Base-by-base conservation (phyloP, 2,888 invertebrate genomes). In the Pinctada fucata region DNA sequence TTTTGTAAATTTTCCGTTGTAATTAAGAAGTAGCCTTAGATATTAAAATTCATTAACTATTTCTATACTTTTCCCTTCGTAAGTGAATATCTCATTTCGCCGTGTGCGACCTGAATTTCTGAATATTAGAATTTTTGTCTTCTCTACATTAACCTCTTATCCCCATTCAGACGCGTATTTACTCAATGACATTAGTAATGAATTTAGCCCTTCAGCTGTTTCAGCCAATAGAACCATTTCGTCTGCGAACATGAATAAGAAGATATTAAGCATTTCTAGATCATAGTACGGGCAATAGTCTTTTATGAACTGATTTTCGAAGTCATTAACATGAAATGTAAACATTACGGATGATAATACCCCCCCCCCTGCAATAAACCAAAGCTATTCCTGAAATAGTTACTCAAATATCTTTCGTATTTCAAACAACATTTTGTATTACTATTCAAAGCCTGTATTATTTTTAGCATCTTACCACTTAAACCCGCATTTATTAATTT, bases 11-110 rank as follows among this genome's bases (percentile, higher is more conserved):
- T 66, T 66, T n/a, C 66, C 66, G 47, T 66, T 66, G 6, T 13
- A 66, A n/a, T 66, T 66, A 66, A 66, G n/a, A 8, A 66, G 47
- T 45, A 13, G 31, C 6, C 6, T 16, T 8, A 66, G n/a, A 66
- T n/a, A 65, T 66, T 16, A 6, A 66, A 5, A 66, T 66, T 66
- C 66, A 16, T 66, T 66, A 2, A 66, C 66, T 8, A 66, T 66
- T 66, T 66, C 66, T 10, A 66, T 31, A 31, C 31, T 31, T 31
- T 31, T 31, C 31, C 31, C 31, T 31, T 31, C 31, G 31, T 31
- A 31, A 31, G 31, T 31, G 31, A 31, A 31, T 31, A 31, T 31
- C 31, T 31, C 31, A 31, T 31, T 31, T 31, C 31, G 31, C 31
- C 31, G 31, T 31, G 31, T 31, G 31, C 31, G 31, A 31, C 31